Evolutionary conservation across 2,113 vertebrate genomes (phyloP).

Genomic region (Podarcis raffonei): DNA sequence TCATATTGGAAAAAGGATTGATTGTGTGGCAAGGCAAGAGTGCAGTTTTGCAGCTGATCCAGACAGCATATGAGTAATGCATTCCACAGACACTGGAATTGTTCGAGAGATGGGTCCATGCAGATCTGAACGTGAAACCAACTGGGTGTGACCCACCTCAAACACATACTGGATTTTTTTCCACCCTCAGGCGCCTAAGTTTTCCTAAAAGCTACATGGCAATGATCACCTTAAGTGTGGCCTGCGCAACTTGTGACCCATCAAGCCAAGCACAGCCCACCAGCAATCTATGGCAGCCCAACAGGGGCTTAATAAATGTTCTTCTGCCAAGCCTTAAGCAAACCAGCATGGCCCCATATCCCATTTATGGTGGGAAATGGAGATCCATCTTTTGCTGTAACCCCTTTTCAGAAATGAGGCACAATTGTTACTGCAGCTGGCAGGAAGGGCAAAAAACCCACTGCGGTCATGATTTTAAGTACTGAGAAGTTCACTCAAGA

Average conservation of each 20-base stretch:
- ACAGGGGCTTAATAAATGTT: neutral
- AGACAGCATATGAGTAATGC: constrained; percentile 26
- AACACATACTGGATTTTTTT: neutral
- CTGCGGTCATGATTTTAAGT: neutral
- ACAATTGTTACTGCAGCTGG: neutral
- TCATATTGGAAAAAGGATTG: neutral
- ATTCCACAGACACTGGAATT: constrained; percentile 17
- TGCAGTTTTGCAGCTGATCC: neutral
- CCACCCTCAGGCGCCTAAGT: constrained; percentile 5
- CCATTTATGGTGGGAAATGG: neutral
- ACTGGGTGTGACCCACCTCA: constrained; percentile 16
- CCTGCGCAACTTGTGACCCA: neutral
- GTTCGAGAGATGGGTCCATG: constrained; percentile 9
- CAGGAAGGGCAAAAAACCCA: neutral
- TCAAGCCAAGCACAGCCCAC: neutral
- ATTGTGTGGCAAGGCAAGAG: neutral
- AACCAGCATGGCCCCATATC: neutral
- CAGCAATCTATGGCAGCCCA: neutral
- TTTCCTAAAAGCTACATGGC: neutral
- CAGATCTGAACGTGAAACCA: constrained; percentile 25
- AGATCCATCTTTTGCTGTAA: neutral
- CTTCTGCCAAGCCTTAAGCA: neutral
- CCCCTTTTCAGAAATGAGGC: neutral
- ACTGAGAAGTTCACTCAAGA: fast-evolving
- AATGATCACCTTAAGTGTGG: neutral